Conservation (phyloP, 1,140 invertebrate species). For the Drosophila subpulchrella region DNA sequence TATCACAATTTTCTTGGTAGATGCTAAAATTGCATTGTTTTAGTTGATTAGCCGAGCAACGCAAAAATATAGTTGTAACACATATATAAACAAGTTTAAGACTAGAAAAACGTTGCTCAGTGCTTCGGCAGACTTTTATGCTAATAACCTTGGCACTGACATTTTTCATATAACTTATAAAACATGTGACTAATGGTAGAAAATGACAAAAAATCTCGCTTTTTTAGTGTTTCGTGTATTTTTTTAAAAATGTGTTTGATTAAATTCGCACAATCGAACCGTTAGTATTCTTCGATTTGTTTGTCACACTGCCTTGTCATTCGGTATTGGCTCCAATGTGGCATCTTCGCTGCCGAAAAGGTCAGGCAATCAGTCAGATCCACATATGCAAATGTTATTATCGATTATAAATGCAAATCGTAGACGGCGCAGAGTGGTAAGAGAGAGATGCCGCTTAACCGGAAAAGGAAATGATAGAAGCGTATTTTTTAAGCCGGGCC, state of each 20-base stretch:
- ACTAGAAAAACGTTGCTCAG: too few relatives aligned
- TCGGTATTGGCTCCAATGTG: constrained; percentile 4
- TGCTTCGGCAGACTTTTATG: constrained; percentile 12
- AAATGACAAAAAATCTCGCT: not conserved
- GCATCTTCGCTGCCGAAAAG: constrained; percentile 42
- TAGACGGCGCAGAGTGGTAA: constrained; percentile 21
- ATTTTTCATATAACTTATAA: constrained; percentile 1
- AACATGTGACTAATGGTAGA: constrained; percentile 3
- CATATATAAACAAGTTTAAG: constrained; percentile 5
- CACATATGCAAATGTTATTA: constrained; percentile 58
- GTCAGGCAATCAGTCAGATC: constrained; percentile 51
- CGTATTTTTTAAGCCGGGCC: constrained; percentile 39
- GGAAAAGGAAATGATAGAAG: constrained; percentile 79
- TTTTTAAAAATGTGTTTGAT: not conserved
- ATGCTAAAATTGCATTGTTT: constrained; percentile 38
- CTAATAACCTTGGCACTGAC: constrained; percentile 17
- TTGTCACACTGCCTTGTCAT: constrained; percentile 11
- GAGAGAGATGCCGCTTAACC: constrained; percentile 58
- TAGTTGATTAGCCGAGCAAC: constrained; percentile 32
- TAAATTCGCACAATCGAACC: not conserved
- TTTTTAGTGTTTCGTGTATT: not conserved
- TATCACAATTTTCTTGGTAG: constrained; percentile 57
- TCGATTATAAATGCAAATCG: constrained; percentile 69
- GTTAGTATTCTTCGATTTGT: too few relatives aligned
- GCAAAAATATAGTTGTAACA: constrained; percentile 16